Evolutionary conservation across 2,113 vertebrate species (phyloP), one percentile per base, ranked within the genome.

Genomic region (Arvicanthis niloticus): DNA sequence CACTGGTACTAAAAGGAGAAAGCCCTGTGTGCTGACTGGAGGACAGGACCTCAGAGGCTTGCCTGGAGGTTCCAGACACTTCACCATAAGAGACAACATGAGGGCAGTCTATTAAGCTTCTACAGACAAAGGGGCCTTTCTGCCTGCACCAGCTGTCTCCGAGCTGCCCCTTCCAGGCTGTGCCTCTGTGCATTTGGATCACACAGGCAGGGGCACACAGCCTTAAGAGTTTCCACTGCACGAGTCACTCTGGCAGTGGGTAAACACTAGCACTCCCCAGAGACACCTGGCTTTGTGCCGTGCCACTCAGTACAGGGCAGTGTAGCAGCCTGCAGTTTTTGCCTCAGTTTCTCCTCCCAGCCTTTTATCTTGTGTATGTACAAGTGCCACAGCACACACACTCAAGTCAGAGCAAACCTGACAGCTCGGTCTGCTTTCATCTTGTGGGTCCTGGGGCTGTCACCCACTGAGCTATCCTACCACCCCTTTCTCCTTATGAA

Each of bases 41-140:
- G 34, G 17, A 53, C 92, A n/a, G 62, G 48, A 34, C 60, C 42
- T 97, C 31, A 37, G 95, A 97, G 93, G 97, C 73, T 51, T 0
- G 45, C 58, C n/a, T 62, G 86, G 68, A 97, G 96, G 95, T 95
- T 96, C 97, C 34, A 37, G 87, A 85, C 76, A 92, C 96, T 98
- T 98, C 96, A 96, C 98, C 97, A 96, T 89, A 56, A 56, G n/a
- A 98, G 58, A 87, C 96, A 92, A 45, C 96, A 97, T 94, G 95
- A 97, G 80, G 73, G 48, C 45, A 31, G 77, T 84, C 81, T 68
- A 98, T 98, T 95, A 98, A 98, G 93, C 91, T 96, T 48, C 82
- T 3, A 29, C 72, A 97, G 85, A 97, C 97, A 97, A 88, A 97
- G 78, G 17, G 75, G 86, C 56, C 96, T 96, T 93, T 65, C 34